Evolutionary conservation across 2,113 vertebrate genomes (phyloP).

Genomic region (Motacilla tschutschensis): DNA sequence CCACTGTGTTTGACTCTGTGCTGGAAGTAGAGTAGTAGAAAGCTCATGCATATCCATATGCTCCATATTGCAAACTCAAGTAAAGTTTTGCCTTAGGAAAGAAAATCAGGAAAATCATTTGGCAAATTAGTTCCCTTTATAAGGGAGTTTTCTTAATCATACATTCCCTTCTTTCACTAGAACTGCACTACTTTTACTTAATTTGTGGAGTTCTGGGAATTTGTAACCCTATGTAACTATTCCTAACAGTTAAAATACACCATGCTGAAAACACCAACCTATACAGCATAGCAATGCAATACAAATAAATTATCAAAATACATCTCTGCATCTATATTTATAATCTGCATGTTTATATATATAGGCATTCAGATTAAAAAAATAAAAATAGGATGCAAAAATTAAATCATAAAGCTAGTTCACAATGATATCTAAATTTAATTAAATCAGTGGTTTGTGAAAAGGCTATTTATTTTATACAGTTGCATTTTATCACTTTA

Average conservation of each 20-base stretch:
- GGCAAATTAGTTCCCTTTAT: neutral
- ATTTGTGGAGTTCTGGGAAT: neutral
- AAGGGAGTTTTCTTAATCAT: neutral
- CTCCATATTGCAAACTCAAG: neutral
- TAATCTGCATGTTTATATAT: neutral
- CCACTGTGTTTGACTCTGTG: neutral
- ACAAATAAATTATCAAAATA: neutral
- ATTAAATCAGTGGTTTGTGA: constrained; percentile 38
- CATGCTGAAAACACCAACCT: neutral
- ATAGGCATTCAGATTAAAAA: neutral
- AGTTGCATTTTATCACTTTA: constrained; percentile 36
- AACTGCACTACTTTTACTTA: neutral
- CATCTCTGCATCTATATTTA: neutral
- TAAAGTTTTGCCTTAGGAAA: neutral
- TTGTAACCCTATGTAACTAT: neutral
- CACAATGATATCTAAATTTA: neutral
- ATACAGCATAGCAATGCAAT: neutral
- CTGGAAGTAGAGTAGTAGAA: neutral
- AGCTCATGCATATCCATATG: neutral
- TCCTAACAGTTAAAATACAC: neutral
- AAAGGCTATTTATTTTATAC: constrained; percentile 12
- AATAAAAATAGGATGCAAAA: neutral
- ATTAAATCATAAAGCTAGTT: neutral
- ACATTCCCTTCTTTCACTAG: neutral
- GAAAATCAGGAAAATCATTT: neutral